Evolutionary conservation across 2,797 vertebrate genomes (phyloP), one percentile per base, ranked within the genome.

Genomic region (Euthynnus affinis): DNA sequence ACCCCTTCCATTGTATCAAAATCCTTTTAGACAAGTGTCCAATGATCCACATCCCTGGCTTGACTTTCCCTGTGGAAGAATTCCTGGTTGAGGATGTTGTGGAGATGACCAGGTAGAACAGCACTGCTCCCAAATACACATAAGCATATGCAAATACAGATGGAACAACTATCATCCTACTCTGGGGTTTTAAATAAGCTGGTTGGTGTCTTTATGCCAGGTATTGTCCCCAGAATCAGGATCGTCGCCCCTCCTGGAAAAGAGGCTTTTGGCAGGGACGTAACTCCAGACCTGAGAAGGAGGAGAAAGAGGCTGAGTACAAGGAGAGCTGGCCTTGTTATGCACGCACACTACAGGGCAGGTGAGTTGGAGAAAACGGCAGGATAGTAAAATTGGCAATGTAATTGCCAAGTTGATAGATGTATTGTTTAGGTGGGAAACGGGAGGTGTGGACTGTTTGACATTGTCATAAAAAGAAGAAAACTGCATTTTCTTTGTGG

Each of bases 31-130:
- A 95, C 82, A 92, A 95, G 27, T 99, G 97, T 85, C 97, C 97
- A 40, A 97, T 99, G 94, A 94, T 99, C 81, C 98, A 99, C 91
- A 99, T 99, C 83, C 98, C 98, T 76, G 98, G 98, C 0, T 96
- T 98, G 90, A 97, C 98, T 0, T 99, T 96, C 88, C 98, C 98
- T 1, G 98, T 99, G 76, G 92, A 96, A 74, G 98, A 99, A 53
- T 98, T 97, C 80, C 94, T 99, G 44, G 94, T 99, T 0, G 98
- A 99, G 88, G 98, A 99, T 55, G 94, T 99, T 34, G 90, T 99
- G 87, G 97, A 99, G 92, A 96, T 97, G 93, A 83, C 96, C 81
- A 94, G 96, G 98, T 97, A 82, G 89, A 62, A 68, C 5, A 15
- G 29, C 27, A 9, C 22, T 23, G 2, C n/a, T 46, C 37, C 17